Base-by-base conservation (phyloP, 2,113 vertebrate species). In the Triplophysa siluroides region DNA sequence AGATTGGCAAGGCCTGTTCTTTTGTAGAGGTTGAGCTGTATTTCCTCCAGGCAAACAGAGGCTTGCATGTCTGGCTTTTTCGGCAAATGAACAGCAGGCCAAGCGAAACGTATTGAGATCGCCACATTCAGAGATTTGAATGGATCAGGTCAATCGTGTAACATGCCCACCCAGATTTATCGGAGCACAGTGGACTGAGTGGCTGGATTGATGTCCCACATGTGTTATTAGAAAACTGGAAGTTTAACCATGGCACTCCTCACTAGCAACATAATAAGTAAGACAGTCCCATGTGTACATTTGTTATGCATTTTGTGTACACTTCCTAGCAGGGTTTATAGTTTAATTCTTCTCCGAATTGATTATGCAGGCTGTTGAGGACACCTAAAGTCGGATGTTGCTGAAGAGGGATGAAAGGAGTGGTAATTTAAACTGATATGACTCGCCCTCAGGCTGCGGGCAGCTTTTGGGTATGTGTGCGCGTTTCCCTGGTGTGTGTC, bases 11-110 rank as follows among this genome's bases (percentile, higher is more conserved):
- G 70, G 14, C 33, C 66, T 61, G 23, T 85, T 88, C 81, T 38
- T 87, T 80, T 87, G 87, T 88, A 86, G 29, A 67, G 43, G 62
- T 43, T 69, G 79, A 33, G 19, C 83, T 74, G 47, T 56, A 47
- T 52, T 29, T 52, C 60, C 76, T 41, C 6, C 4, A 41, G 63
- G 79, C 45, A 47, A 26, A 26, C 33, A 68, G 75, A 80, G 64
- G 73, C 38, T 64, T 43, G 43, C 66, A 21, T 67, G 63, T 62
- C 62, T 69, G 71, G 75, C 45, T 54, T 64, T 67, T 79, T 29
- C 10, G 16, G 26, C 29, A 23, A 54, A 56, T 69, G 58, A 63
- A 80, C 50, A 72, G 54, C 19, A 81, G 43, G 58, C 45, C 1
- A 11, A 33, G 75, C 56, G 41, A 67, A 73, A 65, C 24, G 16